phyloP scores from a whole-genome alignment of 2,888 invertebrate species.

The Girardia tigrina region DNA sequence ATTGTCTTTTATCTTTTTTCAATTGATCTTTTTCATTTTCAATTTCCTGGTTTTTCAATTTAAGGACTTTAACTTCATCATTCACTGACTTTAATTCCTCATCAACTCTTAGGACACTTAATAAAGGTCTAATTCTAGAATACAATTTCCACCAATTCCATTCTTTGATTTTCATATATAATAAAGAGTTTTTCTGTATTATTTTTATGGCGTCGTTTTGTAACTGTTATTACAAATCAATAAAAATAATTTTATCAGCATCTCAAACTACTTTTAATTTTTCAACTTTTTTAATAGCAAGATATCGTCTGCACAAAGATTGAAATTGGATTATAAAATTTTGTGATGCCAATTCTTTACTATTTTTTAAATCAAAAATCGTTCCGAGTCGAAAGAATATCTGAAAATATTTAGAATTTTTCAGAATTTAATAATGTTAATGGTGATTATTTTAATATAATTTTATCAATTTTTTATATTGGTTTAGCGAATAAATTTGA shows the following conservation, averaged over 20 bases:
- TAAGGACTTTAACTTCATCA: neutral
- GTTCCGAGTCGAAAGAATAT: neutral
- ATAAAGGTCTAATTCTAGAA: neutral
- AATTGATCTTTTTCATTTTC: neutral
- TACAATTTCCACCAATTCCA: conserved; percentile 2
- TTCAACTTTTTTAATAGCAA: neutral
- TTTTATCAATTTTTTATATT: no score
- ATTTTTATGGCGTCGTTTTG: conserved; percentile 1
- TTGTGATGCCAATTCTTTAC: neutral
- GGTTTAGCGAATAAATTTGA: no score
- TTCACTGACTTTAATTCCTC: neutral
- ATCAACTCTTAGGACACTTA: neutral
- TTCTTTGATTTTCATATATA: neutral
- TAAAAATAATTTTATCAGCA: neutral
- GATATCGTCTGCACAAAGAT: neutral
- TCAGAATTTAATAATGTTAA: neutral
- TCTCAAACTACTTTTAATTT: neutral
- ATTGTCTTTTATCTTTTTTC: neutral
- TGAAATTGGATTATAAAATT: conserved; percentile 12
- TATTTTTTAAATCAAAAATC: conserved; percentile 8
- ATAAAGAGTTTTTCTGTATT: neutral
- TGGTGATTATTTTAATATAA: no score
- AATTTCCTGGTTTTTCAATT: neutral
- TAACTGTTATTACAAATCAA: neutral
- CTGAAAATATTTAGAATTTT: neutral